Evolutionary conservation across 2,888 invertebrate genomes (phyloP), one percentile per base, ranked within the genome.

Genomic region (Melinaea menophilus): DNA sequence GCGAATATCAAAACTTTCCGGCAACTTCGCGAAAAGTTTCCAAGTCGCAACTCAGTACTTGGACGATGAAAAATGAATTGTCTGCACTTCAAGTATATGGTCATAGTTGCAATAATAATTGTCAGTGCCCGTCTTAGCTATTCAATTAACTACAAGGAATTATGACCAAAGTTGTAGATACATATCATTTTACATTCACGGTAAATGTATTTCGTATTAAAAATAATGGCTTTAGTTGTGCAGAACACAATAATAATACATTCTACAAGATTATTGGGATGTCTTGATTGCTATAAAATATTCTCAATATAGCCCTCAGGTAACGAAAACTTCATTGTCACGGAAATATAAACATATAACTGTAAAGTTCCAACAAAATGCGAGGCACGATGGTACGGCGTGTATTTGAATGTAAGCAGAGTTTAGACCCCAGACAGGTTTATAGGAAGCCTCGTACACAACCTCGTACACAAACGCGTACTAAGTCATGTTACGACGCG

Each of bases 31-130:
- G 66, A 71, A 76, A 81, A 85, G 78, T 84, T 81, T 67, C 68
- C 66, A 77, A 81, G 80, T 80, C 81, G 70, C 73, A 84, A 82
- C 78, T 85, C 74, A 76, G 69, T 75, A 79, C 79, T 78, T 75
- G 77, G 76, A 77, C 79, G 82, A 85, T 88, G 87, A 88, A 89
- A 89, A 89, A 89, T 89, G 87, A 88, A 88, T 89, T 88, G 89
- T 89, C 88, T 85, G 81, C 85, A 81, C 85, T 85, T 75, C 81
- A 81, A 80, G 86, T 86, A 88, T 87, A 87, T 86, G 83, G 81
- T 79, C 78, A 78, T 79, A 86, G 82, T 86, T 86, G 77, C 70
- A 48, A 73, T 76, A 78, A 48, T 48, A 48, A 48, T 13, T 48
- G 12, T 22, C 31, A 11, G 31, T 51, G 9, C 51, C 9, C 3